Base-by-base conservation (phyloP, 2,888 invertebrate genomes). In the Celastrina argiolus region DNA sequence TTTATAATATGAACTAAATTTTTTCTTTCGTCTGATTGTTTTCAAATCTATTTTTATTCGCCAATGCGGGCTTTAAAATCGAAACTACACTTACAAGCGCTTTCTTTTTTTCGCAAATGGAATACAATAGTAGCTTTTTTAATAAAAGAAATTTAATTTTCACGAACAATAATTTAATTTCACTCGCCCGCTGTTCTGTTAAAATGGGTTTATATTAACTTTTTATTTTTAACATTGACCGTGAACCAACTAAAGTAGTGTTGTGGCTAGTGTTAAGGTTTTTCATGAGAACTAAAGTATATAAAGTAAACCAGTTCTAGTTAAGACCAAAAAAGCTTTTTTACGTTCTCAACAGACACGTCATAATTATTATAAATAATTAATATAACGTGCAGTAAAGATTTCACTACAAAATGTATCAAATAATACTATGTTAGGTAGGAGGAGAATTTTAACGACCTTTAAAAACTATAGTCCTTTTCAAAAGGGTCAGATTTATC, bases 131-230 rank as follows among this genome's bases (percentile, higher is more conserved):
- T 22, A 56, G 14, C 26, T 7, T 59, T 51, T 59, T 59, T 34
- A 59, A 16, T 59, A 16, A 34, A n/a, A 59, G 18, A 16, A 18
- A 59, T 34, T 18, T 18, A n/a, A 10, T 34, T 16, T 59, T 59
- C 31, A 16, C 18, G 36, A 36, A 36, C 59, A 31, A 36, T 10
- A 5, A 59, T 59, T 58, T n/a, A 59, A 59, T 34, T 56, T 56
- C 8, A 2, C 59, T 18, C 59, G 45, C 10, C 18, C 18, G 36
- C 16, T 59, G 59, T 59, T 58, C 16, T 31, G 58, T 16, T 59
- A 34, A 59, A 59, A 34, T 31, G 18, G 10, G 10, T 8, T 34
- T 2, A 36, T 16, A 34, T 59, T 31, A 28, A 36, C 16, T 10
- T 59, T 59, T 59, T 2, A 16, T 34, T 34, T 59, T 16, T 2